phyloP scores from a whole-genome alignment of 2,113 vertebrate genomes.

The Oncorhynchus gorbuscha region DNA sequence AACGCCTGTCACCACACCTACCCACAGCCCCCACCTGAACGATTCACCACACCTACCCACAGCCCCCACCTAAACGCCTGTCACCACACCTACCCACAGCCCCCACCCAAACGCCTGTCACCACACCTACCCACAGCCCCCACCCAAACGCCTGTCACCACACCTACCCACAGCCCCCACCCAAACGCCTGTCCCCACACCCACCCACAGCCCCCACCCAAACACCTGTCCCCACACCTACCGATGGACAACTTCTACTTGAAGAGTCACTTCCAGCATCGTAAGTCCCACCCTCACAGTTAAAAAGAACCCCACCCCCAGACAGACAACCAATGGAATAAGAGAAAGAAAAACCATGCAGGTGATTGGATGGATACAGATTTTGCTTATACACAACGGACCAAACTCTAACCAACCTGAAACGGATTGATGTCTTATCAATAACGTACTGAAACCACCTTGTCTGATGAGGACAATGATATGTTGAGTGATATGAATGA shows the following conservation, averaged over 20 bases:
- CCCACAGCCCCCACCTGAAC: too few species aligned
- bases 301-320: constrained; percentile 46
- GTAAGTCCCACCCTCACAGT: constrained; percentile 27
- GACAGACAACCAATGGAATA: constrained; percentile 50
- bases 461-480: constrained; percentile 36
- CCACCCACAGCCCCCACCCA: constrained; percentile 11
- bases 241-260: constrained; percentile 26
- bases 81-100: too few species aligned
- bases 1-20: too few species aligned
- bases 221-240: constrained; percentile 16
- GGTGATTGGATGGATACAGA: constrained; percentile 27
- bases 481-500: not conserved
- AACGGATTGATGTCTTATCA: constrained; percentile 49
- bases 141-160: too few species aligned
- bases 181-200: too few species aligned
- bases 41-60: constrained; percentile 10
- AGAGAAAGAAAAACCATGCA: constrained; percentile 58
- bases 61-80: not conserved
- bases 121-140: too few species aligned
- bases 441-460: constrained; percentile 54
- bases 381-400: constrained; percentile 69
- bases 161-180: too few species aligned
- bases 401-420: constrained; percentile 57
- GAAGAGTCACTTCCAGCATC: constrained; percentile 5
- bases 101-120: too few species aligned